phyloP scores from a whole-genome alignment of 2,113 vertebrate genomes.

The Sceloporus tristichus region DNA sequence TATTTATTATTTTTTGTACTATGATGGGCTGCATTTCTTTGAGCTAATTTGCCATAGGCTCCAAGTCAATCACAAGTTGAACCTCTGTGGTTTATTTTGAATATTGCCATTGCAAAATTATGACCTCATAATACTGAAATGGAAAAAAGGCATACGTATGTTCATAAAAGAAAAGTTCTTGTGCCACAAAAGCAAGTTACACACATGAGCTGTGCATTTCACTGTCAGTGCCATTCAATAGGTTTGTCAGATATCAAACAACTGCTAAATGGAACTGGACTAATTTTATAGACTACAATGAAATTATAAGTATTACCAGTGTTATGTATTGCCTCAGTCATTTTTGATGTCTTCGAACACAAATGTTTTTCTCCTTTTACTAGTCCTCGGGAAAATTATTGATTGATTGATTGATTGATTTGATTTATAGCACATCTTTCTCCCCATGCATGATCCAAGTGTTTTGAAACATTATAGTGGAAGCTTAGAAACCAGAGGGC shows the following conservation, averaged over 20 bases:
- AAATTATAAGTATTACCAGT: background rate
- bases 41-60: background rate
- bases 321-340: background rate
- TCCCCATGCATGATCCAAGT: too few relatives aligned
- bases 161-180: background rate
- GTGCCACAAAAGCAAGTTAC: background rate
- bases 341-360: background rate
- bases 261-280: background rate
- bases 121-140: slow-evolving; percentile 4
- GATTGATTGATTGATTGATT: background rate
- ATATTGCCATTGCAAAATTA: background rate
- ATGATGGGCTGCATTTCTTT: background rate
- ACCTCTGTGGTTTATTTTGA: background rate
- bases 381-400: slow-evolving; percentile 7
- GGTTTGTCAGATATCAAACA: background rate
- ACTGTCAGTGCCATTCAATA: background rate
- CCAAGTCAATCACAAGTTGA: background rate
- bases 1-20: background rate
- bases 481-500: background rate
- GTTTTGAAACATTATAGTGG: background rate
- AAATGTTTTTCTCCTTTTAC: background rate
- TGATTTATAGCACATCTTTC: background rate
- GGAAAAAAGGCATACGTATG: background rate
- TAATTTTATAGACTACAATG: background rate
- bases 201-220: background rate